A percentile compares a stretch with the other conserved stretches of the same genome.
phyloP scores from a whole-genome alignment of 1,140 invertebrate genomes.

The Drosophila santomea region DNA sequence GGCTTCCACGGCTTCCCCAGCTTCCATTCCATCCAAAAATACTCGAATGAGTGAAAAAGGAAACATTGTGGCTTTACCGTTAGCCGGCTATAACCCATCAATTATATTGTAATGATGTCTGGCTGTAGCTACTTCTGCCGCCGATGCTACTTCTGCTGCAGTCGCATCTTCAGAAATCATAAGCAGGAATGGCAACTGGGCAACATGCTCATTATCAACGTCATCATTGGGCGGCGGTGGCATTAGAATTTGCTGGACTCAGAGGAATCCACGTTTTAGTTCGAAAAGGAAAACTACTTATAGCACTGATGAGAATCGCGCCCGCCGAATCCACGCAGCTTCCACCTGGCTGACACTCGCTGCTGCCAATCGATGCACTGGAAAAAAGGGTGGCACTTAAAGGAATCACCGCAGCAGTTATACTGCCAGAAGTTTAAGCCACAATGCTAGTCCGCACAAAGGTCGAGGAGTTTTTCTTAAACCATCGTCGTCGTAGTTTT shows the following conservation, averaged over 20 bases:
- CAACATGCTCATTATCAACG: slow-evolving; percentile 81
- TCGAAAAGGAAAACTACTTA: slow-evolving; percentile 71
- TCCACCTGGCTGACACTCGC: slow-evolving; percentile 28
- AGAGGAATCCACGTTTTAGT: slow-evolving; percentile 50
- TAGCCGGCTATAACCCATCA: slow-evolving; percentile 77
- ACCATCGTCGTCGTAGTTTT: no score
- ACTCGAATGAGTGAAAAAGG: slow-evolving; percentile 44
- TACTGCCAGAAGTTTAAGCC: no score
- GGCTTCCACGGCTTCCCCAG: slow-evolving; percentile 26
- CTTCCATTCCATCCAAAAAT: slow-evolving; percentile 28
- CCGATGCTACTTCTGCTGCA: slow-evolving; percentile 35
- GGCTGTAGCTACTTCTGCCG: slow-evolving; percentile 29
- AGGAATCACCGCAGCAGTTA: no score
- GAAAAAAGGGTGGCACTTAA: not conserved
- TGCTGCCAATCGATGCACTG: slow-evolving; percentile 16
- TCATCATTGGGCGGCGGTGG: slow-evolving; percentile 61
- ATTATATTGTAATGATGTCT: slow-evolving; percentile 84
- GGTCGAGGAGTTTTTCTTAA: no score
- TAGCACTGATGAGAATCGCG: slow-evolving; percentile 70
- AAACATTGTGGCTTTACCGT: slow-evolving; percentile 75
- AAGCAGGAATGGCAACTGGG: slow-evolving; percentile 36
- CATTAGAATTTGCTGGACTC: slow-evolving; percentile 63
- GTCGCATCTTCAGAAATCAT: slow-evolving; percentile 75
- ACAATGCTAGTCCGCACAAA: no score
- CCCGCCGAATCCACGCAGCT: slow-evolving; percentile 61